Evolutionary conservation across 1,140 invertebrate species (phyloP), one percentile per base, ranked within the genome.

Genomic region (Popillia japonica): DNA sequence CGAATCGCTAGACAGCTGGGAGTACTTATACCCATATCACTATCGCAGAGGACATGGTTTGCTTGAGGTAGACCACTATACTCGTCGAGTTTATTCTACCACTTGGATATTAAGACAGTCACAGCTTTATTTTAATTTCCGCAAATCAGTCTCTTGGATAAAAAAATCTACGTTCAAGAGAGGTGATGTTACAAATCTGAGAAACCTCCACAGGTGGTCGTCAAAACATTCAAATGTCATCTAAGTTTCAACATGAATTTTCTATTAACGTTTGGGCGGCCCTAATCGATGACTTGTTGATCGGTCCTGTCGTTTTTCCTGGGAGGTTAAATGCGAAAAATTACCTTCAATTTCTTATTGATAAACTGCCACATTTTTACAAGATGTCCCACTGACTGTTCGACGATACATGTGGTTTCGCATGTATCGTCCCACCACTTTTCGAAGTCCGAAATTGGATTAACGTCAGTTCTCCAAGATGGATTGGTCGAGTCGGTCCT

Each of bases 281-380:
- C 27, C 2, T 75, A 44, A 75, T 78, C 20, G 40, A 41, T 55
- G 59, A 41, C 42, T 78, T 75, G 11, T 8, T 78, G 7, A 64
- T 78, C 68, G 74, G 41, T 79, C 59, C 55, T 2, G 61, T 79
- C 61, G 64, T 76, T 76, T 64, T 79, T 76, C 74, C 74, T 22
- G 17, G 64, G 6, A 34, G 61, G 22, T 76, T 72, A 79, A 79
- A 76, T 79, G 75, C 20, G 22, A 48, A 78, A n/a, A n/a, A n/a
- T n/a, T n/a, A 78, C 22, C 74, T 78, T 20, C 20, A 59, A 75
- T 59, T 72, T 22, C 48, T 78, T 20, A 22, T 61, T 59, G 74
- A 75, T 40, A 40, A 40, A 14, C 40, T 74, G 72, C 77, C 77
- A 74, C 68, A 74, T 27, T 74, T 48, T 48, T 48, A 14, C 1